phyloP scores from a whole-genome alignment of 2,888 invertebrate genomes.

The Scaptomyza tumidula region DNA sequence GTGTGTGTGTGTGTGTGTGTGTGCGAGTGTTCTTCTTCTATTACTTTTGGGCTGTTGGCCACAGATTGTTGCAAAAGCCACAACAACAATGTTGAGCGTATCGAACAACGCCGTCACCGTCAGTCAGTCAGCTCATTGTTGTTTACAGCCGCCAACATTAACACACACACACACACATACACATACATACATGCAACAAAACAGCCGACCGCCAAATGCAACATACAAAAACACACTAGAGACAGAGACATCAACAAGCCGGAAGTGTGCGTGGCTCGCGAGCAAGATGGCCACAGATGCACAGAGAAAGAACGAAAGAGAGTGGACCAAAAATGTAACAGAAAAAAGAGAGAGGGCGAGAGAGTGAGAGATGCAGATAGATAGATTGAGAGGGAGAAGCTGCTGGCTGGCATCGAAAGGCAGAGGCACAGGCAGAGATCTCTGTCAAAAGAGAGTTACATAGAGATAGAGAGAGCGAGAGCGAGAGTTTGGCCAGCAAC shows the following conservation, averaged over 20 bases:
- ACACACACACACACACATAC: constrained; percentile 35
- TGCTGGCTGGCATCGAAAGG: constrained; percentile 15
- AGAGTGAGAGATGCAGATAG: constrained; percentile 11
- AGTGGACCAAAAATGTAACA: constrained; percentile 4
- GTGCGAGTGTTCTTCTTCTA: constrained; percentile 18
- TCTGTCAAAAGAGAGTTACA: constrained; percentile 15
- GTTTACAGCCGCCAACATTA: constrained; percentile 63
- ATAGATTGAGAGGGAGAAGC: constrained; percentile 14
- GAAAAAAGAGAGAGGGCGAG: constrained; percentile 9
- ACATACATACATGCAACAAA: constrained; percentile 22
- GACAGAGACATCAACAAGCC: constrained; percentile 64
- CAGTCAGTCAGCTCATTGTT: constrained; percentile 59
- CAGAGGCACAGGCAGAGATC: constrained; percentile 52
- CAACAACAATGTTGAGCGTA: constrained; percentile 43
- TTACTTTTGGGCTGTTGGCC: constrained; percentile 30
- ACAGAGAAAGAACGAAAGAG: constrained; percentile 8
- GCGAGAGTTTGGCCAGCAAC: constrained; percentile 44
- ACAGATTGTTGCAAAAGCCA: constrained; percentile 54
- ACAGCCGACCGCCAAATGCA: constrained; percentile 53
- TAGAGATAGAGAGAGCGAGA: constrained; percentile 21
- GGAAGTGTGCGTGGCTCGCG: constrained; percentile 53
- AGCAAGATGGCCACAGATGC: constrained; percentile 32
- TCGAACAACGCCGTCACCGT: constrained; percentile 29
- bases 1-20: constrained; percentile 20
- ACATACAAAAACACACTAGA: constrained; percentile 52